Evolutionary conservation across 1,140 invertebrate species (phyloP).

Genomic region (Cephus cinctus): DNA sequence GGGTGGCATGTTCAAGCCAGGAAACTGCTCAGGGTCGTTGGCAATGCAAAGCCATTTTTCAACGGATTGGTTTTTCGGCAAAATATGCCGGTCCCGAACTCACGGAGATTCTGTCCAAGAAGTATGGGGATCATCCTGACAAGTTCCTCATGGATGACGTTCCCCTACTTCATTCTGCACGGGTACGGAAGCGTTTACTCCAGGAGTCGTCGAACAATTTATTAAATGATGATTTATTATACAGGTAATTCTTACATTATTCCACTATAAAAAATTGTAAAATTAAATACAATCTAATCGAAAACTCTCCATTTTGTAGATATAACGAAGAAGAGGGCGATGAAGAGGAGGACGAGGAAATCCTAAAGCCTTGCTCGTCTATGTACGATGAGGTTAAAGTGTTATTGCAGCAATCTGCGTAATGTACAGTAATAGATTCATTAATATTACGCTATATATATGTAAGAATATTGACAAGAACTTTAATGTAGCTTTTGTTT

Average conservation of each 20-base stretch:
- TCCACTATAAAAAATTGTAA: conserved; percentile 19
- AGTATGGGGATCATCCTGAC: conserved; percentile 52
- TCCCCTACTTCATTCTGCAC: conserved; percentile 45
- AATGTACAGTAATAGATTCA: conserved; percentile 16
- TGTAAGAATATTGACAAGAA: conserved; percentile 19
- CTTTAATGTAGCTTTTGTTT: too few relatives aligned
- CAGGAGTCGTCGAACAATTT: conserved; percentile 30
- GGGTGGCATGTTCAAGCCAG: conserved; percentile 42
- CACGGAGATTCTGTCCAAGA: conserved; percentile 60
- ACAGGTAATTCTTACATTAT: conserved; percentile 31
- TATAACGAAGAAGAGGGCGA: conserved; percentile 29
- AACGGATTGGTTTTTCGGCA: conserved; percentile 70
- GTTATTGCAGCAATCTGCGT: conserved; percentile 39
- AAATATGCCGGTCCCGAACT: conserved; percentile 67
- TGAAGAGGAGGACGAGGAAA: conserved; percentile 28
- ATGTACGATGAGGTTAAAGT: conserved; percentile 49
- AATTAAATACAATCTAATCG: conserved; percentile 14
- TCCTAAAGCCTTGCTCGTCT: conserved; percentile 40
- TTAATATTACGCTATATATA: conserved; percentile 12
- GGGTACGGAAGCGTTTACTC: conserved; percentile 34
- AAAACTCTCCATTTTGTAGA: conserved; percentile 12
- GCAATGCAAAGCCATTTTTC: conserved; percentile 70
- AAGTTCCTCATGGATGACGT: conserved; percentile 41
- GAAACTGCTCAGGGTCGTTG: conserved; percentile 69
- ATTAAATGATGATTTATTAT: conserved; percentile 39